Percentiles rank a stretch among this genome's conserved stretches.
Conservation (phyloP, 1,140 invertebrate species). For the Chironomus tepperi region DNA sequence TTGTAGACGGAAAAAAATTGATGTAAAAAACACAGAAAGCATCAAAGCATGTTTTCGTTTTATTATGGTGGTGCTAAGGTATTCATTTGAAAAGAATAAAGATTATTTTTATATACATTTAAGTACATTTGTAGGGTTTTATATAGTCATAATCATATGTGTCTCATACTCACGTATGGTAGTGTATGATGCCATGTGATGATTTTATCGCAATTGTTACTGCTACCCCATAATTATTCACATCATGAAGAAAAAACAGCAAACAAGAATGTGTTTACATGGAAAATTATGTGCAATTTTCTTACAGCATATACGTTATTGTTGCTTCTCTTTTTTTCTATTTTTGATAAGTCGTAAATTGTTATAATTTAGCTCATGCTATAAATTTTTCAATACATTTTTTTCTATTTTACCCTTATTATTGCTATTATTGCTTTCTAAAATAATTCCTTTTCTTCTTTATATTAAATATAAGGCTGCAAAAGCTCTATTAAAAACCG, state of each 20-base stretch:
- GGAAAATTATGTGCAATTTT: constrained; percentile 10
- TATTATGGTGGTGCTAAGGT: background rate
- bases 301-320: background rate
- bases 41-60: background rate
- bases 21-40: background rate
- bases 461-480: background rate
- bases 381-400: background rate
- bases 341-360: constrained; percentile 13
- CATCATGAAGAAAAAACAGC: background rate
- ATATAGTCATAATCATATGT: no score
- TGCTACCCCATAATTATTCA: no score
- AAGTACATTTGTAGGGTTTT: no score
- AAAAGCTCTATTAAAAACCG: background rate
- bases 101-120: no score
- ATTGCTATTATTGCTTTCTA: no score
- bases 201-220: no score
- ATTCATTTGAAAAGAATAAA: no score
- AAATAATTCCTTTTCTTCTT: background rate
- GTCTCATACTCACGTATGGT: no score
- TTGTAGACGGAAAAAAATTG: background rate
- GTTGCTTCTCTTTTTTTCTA: background rate
- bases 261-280: constrained; percentile 20
- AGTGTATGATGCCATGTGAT: no score
- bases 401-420: no score
- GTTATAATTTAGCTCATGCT: constrained; percentile 4